These are phyloP conservation scores for Thumatha senex DNA, from an alignment of 2,888 invertebrate genomes.

Conservation along the genomic window DNA sequence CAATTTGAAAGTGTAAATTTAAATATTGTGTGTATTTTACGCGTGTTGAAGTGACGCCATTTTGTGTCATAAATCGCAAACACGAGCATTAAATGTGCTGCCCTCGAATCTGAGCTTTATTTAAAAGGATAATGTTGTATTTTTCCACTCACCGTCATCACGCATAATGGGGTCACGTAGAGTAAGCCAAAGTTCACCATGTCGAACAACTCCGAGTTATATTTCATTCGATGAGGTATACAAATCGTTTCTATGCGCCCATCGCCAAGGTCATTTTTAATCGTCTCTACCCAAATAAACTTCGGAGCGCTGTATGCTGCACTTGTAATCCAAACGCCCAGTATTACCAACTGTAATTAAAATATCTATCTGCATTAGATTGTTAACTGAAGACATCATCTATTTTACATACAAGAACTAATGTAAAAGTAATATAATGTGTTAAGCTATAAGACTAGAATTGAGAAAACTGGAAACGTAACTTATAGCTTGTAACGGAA, in stretches of 20 bases:
- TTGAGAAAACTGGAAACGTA: not conserved
- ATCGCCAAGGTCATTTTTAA: slow-evolving; percentile 84
- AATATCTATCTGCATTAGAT: not conserved
- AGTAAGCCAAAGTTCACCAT: slow-evolving; percentile 92
- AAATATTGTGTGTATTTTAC: too few relatives aligned
- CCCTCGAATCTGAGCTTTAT: not conserved
- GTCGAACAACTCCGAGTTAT: slow-evolving; percentile 90
- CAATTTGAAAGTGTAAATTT: not conserved
- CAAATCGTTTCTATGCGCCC: slow-evolving; percentile 88
- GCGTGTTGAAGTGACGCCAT: not conserved
- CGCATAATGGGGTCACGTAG: slow-evolving; percentile 90
- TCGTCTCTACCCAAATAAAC: slow-evolving; percentile 92
- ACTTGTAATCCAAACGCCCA: slow-evolving; percentile 92
- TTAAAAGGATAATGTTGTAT: not conserved
- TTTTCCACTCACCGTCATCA: slow-evolving; percentile 87
- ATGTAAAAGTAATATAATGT: too few relatives aligned
- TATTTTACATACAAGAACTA: too few relatives aligned
- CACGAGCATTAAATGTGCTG: not conserved
- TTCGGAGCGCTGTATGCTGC: slow-evolving; percentile 93
- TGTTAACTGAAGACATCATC: not conserved
- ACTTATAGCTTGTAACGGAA: too few relatives aligned
- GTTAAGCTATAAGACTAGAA: too few relatives aligned
- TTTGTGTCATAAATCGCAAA: not conserved
- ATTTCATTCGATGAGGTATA: slow-evolving; percentile 89
- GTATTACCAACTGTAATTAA: slow-evolving; percentile 86